phyloP scores from a whole-genome alignment of 2,113 vertebrate species.

The Phylloscopus trochiloides region DNA sequence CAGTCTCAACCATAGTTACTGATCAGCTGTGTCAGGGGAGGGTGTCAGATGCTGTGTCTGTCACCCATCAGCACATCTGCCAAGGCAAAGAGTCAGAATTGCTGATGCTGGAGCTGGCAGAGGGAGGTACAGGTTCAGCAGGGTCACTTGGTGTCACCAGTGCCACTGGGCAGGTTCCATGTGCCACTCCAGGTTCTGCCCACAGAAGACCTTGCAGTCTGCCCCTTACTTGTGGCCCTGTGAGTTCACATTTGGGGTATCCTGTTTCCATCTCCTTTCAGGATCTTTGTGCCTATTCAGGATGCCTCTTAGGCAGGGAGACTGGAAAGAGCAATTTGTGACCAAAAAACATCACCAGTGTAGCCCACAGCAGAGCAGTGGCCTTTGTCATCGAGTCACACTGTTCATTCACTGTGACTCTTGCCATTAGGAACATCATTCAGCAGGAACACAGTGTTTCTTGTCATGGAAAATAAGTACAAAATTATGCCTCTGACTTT shows the following conservation, averaged over 20 bases:
- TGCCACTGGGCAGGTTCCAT: neutral
- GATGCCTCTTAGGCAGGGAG: neutral
- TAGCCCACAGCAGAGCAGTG: neutral
- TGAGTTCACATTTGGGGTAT: neutral
- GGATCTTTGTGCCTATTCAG: neutral
- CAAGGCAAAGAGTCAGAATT: neutral
- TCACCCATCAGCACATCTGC: neutral
- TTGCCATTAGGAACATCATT: neutral
- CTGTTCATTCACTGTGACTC: neutral
- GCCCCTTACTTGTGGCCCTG: neutral
- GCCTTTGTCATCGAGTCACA: neutral
- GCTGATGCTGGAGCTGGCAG: neutral
- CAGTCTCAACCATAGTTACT: accelerated
- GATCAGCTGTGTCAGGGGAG: neutral
- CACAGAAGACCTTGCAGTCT: neutral
- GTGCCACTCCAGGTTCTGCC: neutral
- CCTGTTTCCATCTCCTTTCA: neutral
- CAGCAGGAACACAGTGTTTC: constrained; percentile 43
- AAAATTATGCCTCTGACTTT: constrained; percentile 68
- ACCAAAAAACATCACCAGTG: neutral
- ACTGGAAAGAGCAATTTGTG: neutral
- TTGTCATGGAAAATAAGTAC: constrained; percentile 49
- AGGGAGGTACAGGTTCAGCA: neutral
- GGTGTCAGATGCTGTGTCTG: neutral
- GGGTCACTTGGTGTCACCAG: neutral